Base-by-base conservation (phyloP, 2,113 vertebrate species). In the Agapornis roseicollis region DNA sequence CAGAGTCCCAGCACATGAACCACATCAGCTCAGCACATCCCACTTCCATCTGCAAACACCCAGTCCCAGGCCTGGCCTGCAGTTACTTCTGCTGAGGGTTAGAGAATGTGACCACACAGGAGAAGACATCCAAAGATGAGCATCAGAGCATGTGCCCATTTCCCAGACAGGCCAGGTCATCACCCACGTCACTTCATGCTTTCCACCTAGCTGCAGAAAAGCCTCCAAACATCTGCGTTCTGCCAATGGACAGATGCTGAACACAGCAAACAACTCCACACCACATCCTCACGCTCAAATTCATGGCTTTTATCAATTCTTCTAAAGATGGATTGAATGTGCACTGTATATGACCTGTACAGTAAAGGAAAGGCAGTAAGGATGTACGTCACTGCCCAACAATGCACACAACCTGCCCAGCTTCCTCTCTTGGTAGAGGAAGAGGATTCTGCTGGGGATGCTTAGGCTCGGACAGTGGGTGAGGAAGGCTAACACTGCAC, bases 21-120 rank as follows among this genome's bases (percentile, higher is more conserved):
- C 22, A 35, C 80, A 39, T 2, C 17, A 39, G 35, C 47, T 65
- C 25, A 73, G 41, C n/a, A 27, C 0, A 0, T 3, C 56, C 0
- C 3, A 16, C 37, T 53, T 47, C 49, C 68, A 22, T 5, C 3
- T 33, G 15, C n/a, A 50, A 71, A 63, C 5, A 3, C 58, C 18
- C 3, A 39, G 61, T 2, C 28, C 39, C 47, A 60, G 50, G 20
- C 49, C 76, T 35, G 35, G 35, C 23, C 82, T 65, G 60, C 31
- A 63, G 42, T 4, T 37, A 24, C 11, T 83, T 60, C 68, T 86
- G 35, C 7, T 12, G 46, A 42, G 31, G 17, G 19, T 25, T 39
- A 65, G 10, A 85, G 39, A 63, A 70, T 27, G 3, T 61, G 17
- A 73, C 37, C 60, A 14, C 13, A 6, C 17, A 10, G n/a, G 56